Evolutionary conservation across 2,888 invertebrate species (phyloP).

Genomic region (Acholoe squamosa): DNA sequence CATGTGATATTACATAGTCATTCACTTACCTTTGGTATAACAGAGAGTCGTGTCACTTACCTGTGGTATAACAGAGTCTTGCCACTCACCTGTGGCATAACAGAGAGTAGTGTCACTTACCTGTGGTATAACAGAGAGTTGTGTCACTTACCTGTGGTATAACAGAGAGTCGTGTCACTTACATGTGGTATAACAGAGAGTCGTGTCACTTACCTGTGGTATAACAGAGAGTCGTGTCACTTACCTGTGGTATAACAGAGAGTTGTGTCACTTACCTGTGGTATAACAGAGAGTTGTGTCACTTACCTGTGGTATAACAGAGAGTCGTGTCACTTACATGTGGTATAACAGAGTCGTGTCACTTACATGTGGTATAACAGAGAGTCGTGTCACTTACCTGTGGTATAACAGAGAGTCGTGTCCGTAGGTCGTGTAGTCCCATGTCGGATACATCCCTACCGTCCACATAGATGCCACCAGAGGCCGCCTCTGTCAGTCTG

Average conservation of each 20-base stretch:
- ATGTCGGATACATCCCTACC: conserved; percentile 73
- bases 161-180: too few species aligned
- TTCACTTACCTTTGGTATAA: not conserved
- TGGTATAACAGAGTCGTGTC: not conserved
- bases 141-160: not conserved
- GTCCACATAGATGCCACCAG: conserved; percentile 76
- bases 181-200: too few species aligned
- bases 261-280: not conserved
- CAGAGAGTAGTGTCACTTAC: not conserved
- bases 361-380: not conserved
- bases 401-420: conserved; percentile 78
- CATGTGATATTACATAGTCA: too few species aligned
- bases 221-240: not conserved
- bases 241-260: not conserved
- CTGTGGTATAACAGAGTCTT: too few species aligned
- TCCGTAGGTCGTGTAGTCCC: conserved; percentile 87
- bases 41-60: not conserved
- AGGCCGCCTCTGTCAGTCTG: conserved; percentile 76
- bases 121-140: not conserved
- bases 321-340: not conserved
- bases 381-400: conserved; percentile 84
- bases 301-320: not conserved
- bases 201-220: too few species aligned
- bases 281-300: not conserved
- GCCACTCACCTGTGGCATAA: too few species aligned